phyloP scores from a whole-genome alignment of 2,113 vertebrate species.

The Agapornis roseicollis region DNA sequence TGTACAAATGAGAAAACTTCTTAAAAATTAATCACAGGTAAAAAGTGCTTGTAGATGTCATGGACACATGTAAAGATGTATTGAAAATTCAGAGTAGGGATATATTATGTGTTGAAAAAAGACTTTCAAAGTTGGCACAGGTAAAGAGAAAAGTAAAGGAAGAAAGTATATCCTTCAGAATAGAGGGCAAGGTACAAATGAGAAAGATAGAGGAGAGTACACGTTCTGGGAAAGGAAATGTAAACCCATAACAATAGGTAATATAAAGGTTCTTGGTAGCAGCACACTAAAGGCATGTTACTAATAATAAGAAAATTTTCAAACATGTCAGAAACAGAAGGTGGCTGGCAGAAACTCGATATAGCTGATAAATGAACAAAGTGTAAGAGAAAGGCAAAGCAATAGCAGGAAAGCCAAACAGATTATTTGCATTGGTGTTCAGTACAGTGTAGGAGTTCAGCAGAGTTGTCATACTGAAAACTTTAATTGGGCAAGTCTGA shows the following conservation, averaged over 20 bases:
- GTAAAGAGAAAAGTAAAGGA: not conserved
- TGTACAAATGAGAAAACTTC: not conserved
- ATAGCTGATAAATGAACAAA: not conserved
- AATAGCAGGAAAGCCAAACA: not conserved
- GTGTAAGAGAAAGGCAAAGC: not conserved
- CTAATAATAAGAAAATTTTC: not conserved
- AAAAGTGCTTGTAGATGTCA: not conserved
- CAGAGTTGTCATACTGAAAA: not conserved
- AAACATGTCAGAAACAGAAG: slow-evolving; percentile 13
- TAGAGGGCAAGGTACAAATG: not conserved
- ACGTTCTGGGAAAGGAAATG: not conserved
- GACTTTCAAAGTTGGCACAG: not conserved
- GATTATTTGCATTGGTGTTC: not conserved
- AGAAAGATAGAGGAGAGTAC: not conserved
- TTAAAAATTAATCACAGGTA: not conserved
- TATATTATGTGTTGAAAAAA: not conserved
- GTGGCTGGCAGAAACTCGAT: not conserved
- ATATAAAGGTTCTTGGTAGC: not conserved
- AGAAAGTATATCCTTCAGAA: not conserved
- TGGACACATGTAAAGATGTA: not conserved
- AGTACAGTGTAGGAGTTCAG: not conserved
- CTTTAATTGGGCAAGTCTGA: not conserved
- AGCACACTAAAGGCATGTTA: not conserved
- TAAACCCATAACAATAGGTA: not conserved
- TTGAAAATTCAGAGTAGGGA: not conserved